Conservation (phyloP, 2,888 invertebrate genomes). For the Lordiphosa andalusiaca region DNA sequence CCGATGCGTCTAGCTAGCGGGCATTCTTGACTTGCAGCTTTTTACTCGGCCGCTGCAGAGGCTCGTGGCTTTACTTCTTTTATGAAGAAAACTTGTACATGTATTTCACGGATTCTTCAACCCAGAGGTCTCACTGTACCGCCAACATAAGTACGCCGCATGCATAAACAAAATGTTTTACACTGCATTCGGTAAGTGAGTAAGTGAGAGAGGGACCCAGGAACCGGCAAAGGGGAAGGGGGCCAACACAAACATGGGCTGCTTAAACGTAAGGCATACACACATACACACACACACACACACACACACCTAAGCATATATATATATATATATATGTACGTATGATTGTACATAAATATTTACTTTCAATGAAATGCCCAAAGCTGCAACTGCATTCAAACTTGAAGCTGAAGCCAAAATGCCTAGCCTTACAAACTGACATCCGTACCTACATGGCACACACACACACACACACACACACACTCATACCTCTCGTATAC, state of each 20-base stretch:
- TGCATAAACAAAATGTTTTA: constrained; percentile 13
- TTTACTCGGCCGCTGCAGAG: too few relatives aligned
- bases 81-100: too few relatives aligned
- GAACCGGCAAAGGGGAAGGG: not conserved
- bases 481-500: not conserved
- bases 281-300: constrained; percentile 11
- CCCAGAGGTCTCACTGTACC: not conserved
- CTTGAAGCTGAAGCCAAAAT: constrained; percentile 43
- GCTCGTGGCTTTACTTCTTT: too few relatives aligned
- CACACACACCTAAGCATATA: constrained; percentile 5
- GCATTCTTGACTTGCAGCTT: too few relatives aligned
- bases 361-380: constrained; percentile 58
- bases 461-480: not conserved
- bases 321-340: constrained; percentile 17
- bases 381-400: constrained; percentile 40
- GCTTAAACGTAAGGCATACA: constrained; percentile 18
- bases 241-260: constrained; percentile 5
- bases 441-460: not conserved
- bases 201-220: not conserved
- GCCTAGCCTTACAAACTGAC: not conserved
- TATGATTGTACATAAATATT: constrained; percentile 41
- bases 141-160: constrained; percentile 10
- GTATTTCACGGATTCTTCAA: too few relatives aligned
- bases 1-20: too few relatives aligned
- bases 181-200: constrained; percentile 1